A percentile compares a stretch with the other conserved stretches of the same genome.
phyloP scores from a whole-genome alignment of 2,888 invertebrate species.

The Corbicula japonica region DNA sequence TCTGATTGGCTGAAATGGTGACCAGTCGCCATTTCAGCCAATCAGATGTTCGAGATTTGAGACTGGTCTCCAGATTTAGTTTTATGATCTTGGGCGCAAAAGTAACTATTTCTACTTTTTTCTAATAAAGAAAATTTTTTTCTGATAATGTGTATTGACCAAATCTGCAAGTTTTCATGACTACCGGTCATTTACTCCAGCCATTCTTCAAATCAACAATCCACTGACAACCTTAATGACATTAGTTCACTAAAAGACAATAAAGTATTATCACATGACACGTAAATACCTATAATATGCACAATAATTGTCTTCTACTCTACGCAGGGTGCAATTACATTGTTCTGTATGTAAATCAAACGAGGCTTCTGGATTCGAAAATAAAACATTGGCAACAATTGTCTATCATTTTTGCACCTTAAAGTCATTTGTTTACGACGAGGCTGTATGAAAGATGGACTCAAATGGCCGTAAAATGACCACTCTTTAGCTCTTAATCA shows the following conservation, averaged over 20 bases:
- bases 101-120: too few species aligned
- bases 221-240: constrained; percentile 37
- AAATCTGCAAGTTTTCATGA: constrained; percentile 36
- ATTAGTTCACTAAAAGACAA: constrained; percentile 31
- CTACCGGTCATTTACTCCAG: constrained; percentile 20
- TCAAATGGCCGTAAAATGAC: constrained; percentile 58
- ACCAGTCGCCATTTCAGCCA: too few species aligned
- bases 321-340: constrained; percentile 29
- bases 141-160: too few species aligned
- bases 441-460: constrained; percentile 52
- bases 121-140: too few species aligned
- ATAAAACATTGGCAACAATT: constrained; percentile 58
- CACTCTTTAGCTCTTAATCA: constrained; percentile 52
- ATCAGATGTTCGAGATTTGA: too few species aligned
- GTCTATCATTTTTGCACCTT: constrained; percentile 57
- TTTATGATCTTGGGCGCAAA: too few species aligned
- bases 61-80: too few species aligned
- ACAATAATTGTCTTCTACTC: constrained; percentile 38
- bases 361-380: constrained; percentile 1
- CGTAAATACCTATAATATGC: constrained; percentile 51
- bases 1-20: too few species aligned
- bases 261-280: constrained; percentile 41
- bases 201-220: constrained; percentile 30
- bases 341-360: constrained; percentile 43
- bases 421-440: constrained; percentile 46